Evolutionary conservation across 2,113 vertebrate genomes (phyloP).

Genomic region (Butorides virescens): DNA sequence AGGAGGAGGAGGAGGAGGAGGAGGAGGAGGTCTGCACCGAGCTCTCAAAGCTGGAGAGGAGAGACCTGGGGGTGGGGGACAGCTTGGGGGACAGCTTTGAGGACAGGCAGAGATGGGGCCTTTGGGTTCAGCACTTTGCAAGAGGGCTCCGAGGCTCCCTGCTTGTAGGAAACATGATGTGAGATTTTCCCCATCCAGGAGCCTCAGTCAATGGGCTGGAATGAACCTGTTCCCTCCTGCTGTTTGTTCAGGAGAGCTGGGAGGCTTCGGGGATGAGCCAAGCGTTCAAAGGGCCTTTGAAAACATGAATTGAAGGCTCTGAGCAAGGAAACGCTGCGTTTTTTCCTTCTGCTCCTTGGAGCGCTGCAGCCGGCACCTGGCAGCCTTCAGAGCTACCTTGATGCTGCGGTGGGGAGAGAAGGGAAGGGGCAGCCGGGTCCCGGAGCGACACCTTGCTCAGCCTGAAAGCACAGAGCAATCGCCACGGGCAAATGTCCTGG

Average conservation of each 20-base stretch:
- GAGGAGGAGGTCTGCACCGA: neutral
- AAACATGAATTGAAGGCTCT: constrained; percentile 37
- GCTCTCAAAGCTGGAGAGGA: neutral
- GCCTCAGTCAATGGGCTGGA: neutral
- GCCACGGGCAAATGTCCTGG: neutral
- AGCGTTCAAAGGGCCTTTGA: constrained; percentile 43
- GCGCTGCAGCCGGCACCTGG: neutral
- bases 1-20: neutral
- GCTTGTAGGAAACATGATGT: neutral
- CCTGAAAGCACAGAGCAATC: neutral
- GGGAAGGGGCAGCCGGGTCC: neutral
- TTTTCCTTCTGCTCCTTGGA: constrained; percentile 53
- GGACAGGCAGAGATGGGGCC: neutral
- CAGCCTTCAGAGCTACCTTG: neutral
- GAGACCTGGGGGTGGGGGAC: neutral
- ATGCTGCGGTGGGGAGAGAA: neutral
- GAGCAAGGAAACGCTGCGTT: neutral
- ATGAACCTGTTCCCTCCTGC: constrained; percentile 13
- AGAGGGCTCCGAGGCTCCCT: neutral
- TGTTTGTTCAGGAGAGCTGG: constrained; percentile 31
- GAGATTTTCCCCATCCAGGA: neutral
- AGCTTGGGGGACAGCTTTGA: neutral
- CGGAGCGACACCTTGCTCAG: neutral
- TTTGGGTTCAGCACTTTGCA: neutral
- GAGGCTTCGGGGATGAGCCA: neutral